Evolutionary conservation across 2,797 vertebrate genomes (phyloP).

Genomic region (Silurus lanzhouensis): DNA sequence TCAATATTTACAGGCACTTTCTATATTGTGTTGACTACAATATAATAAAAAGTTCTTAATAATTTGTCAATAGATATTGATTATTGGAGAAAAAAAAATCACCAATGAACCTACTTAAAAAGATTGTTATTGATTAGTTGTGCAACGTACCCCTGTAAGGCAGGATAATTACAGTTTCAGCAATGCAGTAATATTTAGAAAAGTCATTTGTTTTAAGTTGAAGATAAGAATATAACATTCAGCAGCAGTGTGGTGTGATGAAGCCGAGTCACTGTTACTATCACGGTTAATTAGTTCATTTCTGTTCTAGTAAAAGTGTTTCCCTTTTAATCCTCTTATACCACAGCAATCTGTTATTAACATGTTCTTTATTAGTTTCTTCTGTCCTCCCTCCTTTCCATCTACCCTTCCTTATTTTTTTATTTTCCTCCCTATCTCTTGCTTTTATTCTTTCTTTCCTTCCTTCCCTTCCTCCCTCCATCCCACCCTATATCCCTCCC

Average conservation of each 20-base stretch:
- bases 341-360: background rate
- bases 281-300: background rate
- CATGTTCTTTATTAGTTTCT: no score
- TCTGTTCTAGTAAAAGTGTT: background rate
- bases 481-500: no score
- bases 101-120: constrained; percentile 7
- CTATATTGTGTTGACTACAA: background rate
- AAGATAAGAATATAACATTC: background rate
- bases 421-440: no score
- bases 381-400: no score
- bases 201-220: background rate
- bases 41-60: constrained; percentile 6
- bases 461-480: no score
- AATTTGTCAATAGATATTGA: constrained; percentile 17
- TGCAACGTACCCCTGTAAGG: background rate
- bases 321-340: background rate
- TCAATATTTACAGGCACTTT: constrained; percentile 14
- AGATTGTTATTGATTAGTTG: constrained; percentile 33
- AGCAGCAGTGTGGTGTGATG: background rate
- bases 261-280: background rate
- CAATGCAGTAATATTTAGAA: background rate
- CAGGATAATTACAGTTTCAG: background rate
- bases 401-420: no score
- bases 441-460: no score
- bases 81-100: background rate